Percentiles rank a stretch among this genome's conserved stretches.
Conservation (phyloP, 2,888 invertebrate species). For the Eubasilissa splendida region DNA sequence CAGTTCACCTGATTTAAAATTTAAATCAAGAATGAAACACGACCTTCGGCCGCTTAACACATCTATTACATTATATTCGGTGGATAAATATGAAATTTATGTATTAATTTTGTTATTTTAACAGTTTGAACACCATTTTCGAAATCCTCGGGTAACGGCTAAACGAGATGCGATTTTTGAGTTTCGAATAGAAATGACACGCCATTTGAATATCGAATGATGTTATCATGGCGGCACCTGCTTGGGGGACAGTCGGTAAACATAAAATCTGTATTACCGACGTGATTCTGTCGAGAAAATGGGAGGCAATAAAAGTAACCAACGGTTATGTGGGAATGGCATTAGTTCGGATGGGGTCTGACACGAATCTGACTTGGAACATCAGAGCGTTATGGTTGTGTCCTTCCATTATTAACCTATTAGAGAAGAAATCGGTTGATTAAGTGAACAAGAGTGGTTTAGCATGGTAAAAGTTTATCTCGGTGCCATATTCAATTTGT, state of each 20-base stretch:
- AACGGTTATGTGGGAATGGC: constrained; percentile 38
- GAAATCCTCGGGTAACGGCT: constrained; percentile 53
- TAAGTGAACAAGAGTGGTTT: no score
- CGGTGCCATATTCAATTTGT: no score
- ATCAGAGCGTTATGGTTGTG: no score
- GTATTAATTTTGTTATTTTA: background rate
- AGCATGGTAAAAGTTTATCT: no score
- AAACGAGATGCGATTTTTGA: constrained; percentile 58
- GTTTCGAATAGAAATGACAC: constrained; percentile 59
- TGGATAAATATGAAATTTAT: constrained; percentile 3
- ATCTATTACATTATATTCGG: background rate
- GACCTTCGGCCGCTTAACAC: no score
- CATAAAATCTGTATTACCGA: constrained; percentile 58
- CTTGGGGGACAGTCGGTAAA: constrained; percentile 55
- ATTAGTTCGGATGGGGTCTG: background rate
- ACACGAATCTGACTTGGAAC: no score
- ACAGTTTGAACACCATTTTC: constrained; percentile 49
- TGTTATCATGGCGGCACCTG: constrained; percentile 56
- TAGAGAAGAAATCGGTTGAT: no score
- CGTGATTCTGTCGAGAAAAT: constrained; percentile 47
- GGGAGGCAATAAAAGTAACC: constrained; percentile 55
- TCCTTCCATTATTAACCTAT: no score
- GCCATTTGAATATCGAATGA: constrained; percentile 59
- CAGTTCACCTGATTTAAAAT: no score
- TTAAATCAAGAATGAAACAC: no score